Base-by-base conservation (phyloP, 2,113 vertebrate species). In the Pseudolaguvia tuberculata region DNA sequence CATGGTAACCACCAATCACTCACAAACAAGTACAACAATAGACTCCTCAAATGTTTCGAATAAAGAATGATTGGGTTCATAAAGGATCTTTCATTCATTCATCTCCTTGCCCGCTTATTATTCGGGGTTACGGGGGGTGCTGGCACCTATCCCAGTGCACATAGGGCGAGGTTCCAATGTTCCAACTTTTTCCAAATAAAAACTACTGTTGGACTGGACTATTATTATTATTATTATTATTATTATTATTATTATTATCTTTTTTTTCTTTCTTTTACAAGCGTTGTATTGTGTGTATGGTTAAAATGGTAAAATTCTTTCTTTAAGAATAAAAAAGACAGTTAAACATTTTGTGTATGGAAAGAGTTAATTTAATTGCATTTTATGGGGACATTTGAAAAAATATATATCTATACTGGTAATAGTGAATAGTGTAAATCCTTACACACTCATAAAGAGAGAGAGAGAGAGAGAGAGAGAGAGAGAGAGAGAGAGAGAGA, bases 391-490 rank as follows among this genome's bases (percentile, higher is more conserved):
- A 17, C 10, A 18, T 71, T 62, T 63, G 45, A 42, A 42, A 15
- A 50, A 18, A 27, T 27, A 57, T 27, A 1, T 50, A n/a, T n/a
- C 7, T 42, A 17, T 56, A 20, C 11, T 4, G 11, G 9, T 14
- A 8, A 15, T 35, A 66, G 15, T 20, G 6, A 35, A 35, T 35
- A 35, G 23, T 31, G 8, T 25, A 52, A 23, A 73, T 51, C 48
- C 63, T 68, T 56, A 55, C 67, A 31, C 9, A 71, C 20, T 68
- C n/a, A n/a, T n/a, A n/a, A n/a, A n/a, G n/a, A n/a, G n/a, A n/a
- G n/a, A n/a, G n/a, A n/a, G n/a, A n/a, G n/a, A n/a, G n/a, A n/a
- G n/a, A n/a, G n/a, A n/a, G n/a, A n/a, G n/a, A n/a, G n/a, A n/a
- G n/a, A n/a, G n/a, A n/a, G n/a, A n/a, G n/a, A n/a, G n/a, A n/a